Evolutionary conservation across 2,113 vertebrate species (phyloP).

Genomic region (Hepsetus odoe): DNA sequence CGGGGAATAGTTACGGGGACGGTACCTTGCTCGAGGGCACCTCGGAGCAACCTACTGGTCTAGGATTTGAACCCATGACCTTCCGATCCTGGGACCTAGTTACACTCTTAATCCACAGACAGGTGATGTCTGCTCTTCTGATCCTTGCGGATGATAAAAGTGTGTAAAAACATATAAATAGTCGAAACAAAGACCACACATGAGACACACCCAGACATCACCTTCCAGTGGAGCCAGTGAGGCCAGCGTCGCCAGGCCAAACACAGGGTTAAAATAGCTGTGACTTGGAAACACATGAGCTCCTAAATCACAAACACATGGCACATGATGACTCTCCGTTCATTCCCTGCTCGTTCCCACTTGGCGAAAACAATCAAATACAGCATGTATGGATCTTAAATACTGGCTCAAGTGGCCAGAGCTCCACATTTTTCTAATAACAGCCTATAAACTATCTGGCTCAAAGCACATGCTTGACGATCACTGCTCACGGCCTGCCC

Average conservation of each 20-base stretch:
- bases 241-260: not conserved
- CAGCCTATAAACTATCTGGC: not conserved
- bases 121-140: no score
- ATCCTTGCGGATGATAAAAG: no score
- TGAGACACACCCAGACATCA: no score
- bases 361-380: not conserved
- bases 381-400: not conserved
- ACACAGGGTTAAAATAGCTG: constrained; percentile 28
- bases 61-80: no score
- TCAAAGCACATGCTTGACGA: not conserved
- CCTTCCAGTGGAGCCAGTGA: not conserved
- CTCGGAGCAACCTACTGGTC: no score
- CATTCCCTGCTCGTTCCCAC: not conserved
- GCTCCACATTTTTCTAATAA: not conserved
- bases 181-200: no score
- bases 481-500: not conserved
- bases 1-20: no score
- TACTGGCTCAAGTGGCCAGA: not conserved
- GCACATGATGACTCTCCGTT: not conserved
- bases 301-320: constrained; percentile 36
- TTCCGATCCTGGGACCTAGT: no score
- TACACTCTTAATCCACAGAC: no score
- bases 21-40: no score
- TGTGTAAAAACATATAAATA: no score
- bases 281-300: constrained; percentile 34